Percentiles rank a stretch among this genome's conserved stretches.
Conservation (phyloP, 1,140 invertebrate species). For the Aradophagus sp. region DNA sequence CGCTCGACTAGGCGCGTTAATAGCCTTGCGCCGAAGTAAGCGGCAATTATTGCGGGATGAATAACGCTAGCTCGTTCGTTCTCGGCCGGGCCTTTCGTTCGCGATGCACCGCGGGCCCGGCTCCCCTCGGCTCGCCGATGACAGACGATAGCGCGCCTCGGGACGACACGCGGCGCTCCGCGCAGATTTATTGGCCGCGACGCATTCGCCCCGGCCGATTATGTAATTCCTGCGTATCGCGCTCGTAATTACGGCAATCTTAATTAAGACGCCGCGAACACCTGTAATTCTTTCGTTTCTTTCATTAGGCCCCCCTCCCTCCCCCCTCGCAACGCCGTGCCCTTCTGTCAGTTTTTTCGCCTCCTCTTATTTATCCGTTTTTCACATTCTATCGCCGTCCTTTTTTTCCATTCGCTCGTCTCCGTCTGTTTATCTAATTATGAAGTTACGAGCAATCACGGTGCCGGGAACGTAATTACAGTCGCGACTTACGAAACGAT, state of each 20-base stretch:
- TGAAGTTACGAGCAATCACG: conserved; percentile 57
- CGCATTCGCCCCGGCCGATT: conserved; percentile 41
- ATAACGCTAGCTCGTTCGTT: conserved; percentile 38
- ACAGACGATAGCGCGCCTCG: conserved; percentile 28
- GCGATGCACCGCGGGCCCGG: conserved; percentile 30
- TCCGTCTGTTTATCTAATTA: too few relatives aligned
- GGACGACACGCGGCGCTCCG: conserved; percentile 49
- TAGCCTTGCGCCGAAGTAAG: conserved; percentile 41
- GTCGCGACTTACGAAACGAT: conserved; percentile 46
- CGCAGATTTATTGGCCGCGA: conserved; percentile 52
- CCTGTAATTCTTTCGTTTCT: conserved; percentile 58
- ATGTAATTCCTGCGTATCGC: conserved; percentile 55
- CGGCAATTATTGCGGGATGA: conserved; percentile 48
- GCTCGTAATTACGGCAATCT: conserved; percentile 56
- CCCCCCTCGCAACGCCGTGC: conserved; percentile 5
- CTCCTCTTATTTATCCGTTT: too few relatives aligned
- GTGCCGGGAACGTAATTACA: conserved; percentile 56
- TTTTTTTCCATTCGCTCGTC: conserved; percentile 37
- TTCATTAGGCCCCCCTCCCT: conserved; percentile 40
- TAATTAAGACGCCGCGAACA: conserved; percentile 57
- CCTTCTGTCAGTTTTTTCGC: conserved; percentile 9
- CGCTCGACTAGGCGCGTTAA: conserved; percentile 32
- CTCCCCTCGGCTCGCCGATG: conserved; percentile 12
- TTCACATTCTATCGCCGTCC: conserved; percentile 17
- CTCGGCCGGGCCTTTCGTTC: conserved; percentile 44